Percentiles rank a stretch among this genome's conserved stretches.
Conservation (phyloP, 2,888 invertebrate genomes). For the Clepsis dumicolana region DNA sequence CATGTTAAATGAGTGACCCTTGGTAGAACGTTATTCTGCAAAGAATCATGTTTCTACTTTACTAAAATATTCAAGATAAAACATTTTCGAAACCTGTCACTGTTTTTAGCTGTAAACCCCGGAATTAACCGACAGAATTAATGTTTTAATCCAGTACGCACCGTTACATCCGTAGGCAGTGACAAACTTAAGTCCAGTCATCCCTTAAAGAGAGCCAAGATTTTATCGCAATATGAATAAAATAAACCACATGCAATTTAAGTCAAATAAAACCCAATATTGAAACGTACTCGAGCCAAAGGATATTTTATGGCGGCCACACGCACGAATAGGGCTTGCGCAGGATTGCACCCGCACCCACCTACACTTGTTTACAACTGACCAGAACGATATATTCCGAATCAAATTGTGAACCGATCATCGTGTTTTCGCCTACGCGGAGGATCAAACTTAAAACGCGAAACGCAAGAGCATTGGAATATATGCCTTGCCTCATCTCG, state of each 20-base stretch:
- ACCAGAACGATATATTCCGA: conserved; percentile 75
- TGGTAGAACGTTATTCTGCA: too few species aligned
- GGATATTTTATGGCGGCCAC: conserved; percentile 55
- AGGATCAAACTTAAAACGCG: conserved; percentile 47
- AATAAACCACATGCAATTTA: conserved; percentile 37
- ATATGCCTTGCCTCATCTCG: conserved; percentile 46
- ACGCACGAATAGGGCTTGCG: conserved; percentile 68
- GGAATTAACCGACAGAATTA: conserved; percentile 3
- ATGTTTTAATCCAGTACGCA: conserved; percentile 11
- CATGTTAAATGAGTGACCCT: too few species aligned
- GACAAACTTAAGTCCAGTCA: conserved; percentile 23
- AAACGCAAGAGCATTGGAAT: too few species aligned
- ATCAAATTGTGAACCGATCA: conserved; percentile 81
- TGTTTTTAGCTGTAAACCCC: neutral
- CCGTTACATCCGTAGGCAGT: conserved; percentile 32
- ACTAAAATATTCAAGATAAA: neutral
- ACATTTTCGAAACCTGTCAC: neutral
- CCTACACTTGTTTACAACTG: conserved; percentile 76
- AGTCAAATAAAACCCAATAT: conserved; percentile 42
- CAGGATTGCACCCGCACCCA: conserved; percentile 71
- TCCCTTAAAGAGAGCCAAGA: conserved; percentile 31
- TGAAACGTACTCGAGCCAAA: conserved; percentile 31
- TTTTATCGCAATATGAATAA: conserved; percentile 40
- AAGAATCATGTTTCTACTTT: too few species aligned
- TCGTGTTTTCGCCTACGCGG: conserved; percentile 77